These are phyloP conservation scores for Bergia sp. DNA, from an alignment of 92 coral and sea anemone species.

Conservation along the genomic window DNA sequence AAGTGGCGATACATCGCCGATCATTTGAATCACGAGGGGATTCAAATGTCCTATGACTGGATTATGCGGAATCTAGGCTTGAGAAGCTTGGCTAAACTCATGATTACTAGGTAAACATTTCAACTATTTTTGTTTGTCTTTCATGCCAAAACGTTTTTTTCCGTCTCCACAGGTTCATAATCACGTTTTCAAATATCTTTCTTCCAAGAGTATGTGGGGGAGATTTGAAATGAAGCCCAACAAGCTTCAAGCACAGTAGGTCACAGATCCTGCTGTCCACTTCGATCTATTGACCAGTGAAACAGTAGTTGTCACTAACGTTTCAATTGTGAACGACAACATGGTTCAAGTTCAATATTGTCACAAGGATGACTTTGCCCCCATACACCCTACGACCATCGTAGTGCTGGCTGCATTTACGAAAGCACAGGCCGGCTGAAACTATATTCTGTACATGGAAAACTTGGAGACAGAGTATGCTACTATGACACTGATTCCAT, in stretches of 20 bases:
- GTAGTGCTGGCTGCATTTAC: not conserved
- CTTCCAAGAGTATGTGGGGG: not conserved
- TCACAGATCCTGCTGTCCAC: no score
- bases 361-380: not conserved
- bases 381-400: not conserved
- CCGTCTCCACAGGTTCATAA: not conserved
- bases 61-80: constrained; percentile 8
- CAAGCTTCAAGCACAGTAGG: no score
- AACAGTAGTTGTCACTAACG: not conserved
- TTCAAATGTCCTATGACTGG: not conserved
- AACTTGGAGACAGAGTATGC: not conserved
- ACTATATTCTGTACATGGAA: not conserved
- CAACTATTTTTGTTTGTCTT: not conserved
- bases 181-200: no score
- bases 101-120: not conserved
- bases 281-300: not conserved
- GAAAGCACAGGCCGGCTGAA: not conserved
- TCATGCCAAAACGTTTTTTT: no score
- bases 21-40: not conserved
- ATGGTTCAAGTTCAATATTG: not conserved
- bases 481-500: not conserved
- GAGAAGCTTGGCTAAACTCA: constrained; percentile 5
- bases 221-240: not conserved
- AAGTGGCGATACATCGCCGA: not conserved
- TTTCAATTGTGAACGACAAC: not conserved